Conservation (phyloP, 2,888 invertebrate genomes). For the Anoplius nigerrimus region DNA sequence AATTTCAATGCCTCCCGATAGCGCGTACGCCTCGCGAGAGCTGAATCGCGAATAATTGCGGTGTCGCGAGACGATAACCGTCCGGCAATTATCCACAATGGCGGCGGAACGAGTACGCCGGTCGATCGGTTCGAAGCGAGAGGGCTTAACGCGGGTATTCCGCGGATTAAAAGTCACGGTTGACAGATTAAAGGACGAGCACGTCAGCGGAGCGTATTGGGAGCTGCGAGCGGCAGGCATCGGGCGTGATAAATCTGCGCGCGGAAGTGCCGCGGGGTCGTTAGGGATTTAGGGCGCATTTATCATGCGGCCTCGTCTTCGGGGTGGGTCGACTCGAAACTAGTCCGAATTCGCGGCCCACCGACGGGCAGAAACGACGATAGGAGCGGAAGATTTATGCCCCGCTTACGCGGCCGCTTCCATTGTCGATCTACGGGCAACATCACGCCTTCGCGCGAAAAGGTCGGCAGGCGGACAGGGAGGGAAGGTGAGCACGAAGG, state of each 20-base stretch:
- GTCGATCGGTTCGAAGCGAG: too few species aligned
- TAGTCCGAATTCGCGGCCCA: conserved; percentile 32
- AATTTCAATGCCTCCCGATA: background rate
- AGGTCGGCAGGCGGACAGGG: too few species aligned
- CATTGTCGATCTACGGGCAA: conserved; percentile 59
- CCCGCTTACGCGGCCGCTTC: conserved; percentile 40
- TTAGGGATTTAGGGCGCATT: conserved; percentile 16
- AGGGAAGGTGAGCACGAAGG: too few species aligned
- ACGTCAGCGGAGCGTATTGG: too few species aligned
- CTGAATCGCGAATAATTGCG: too few species aligned
- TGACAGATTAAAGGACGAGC: too few species aligned
- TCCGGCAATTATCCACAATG: too few species aligned
- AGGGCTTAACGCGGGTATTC: too few species aligned
- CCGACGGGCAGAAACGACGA: conserved; percentile 16
- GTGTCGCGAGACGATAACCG: too few species aligned
- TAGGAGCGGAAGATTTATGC: conserved; percentile 41
- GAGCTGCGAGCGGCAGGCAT: background rate
- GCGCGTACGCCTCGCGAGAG: too few species aligned
- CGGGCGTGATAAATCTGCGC: background rate
- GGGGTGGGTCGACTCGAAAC: conserved; percentile 18
- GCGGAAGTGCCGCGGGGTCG: background rate
- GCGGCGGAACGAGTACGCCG: too few species aligned
- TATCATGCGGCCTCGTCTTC: background rate
- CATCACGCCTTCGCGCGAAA: conserved; percentile 52
- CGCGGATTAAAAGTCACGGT: too few species aligned